Evolutionary conservation across 2,888 invertebrate species (phyloP), one percentile per base, ranked within the genome.

Genomic region (Athalia cordata): DNA sequence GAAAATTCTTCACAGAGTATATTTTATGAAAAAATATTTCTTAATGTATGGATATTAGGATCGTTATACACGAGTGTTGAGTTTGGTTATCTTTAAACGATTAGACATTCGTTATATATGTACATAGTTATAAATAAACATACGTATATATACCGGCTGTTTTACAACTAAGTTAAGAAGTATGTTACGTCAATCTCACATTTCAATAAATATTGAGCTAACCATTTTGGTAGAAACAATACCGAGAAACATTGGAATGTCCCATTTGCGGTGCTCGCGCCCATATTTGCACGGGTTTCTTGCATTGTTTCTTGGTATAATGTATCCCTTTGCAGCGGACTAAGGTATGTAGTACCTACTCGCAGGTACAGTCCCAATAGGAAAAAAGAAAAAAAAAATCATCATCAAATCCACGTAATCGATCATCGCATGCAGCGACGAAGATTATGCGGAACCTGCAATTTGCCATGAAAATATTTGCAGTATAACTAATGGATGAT

Each of bases 211-310:
- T 75, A 75, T 75, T 75, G 47, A 75, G 65, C 70, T 72, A 77
- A 77, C 84, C 85, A 85, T 84, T 85, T 85, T 84, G 85, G 85
- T 85, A 82, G 85, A 82, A 85, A 85, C 83, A 85, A 87, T 88
- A 88, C 88, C 87, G 83, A 88, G 88, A 88, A 89, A 85, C 87
- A 87, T 86, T 84, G 88, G 89, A 89, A 89, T 89, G 89, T 88
- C 86, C 88, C 88, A 89, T 89, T 89, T 87, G 88, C 88, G 86
- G 87, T 87, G 85, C 88, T 84, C 88, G 87, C 88, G 87, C 89
- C 88, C 88, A 89, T 89, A 89, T 89, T 89, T 87, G 87, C 87
- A 85, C 86, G 85, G 84, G 83, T 82, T 84, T 86, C 86, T 87
- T 86, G 87, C 88, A 88, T 89, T 88, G 88, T 89, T 87, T 87